Conservation (phyloP, 2,113 vertebrate species). For the Naja naja region DNA sequence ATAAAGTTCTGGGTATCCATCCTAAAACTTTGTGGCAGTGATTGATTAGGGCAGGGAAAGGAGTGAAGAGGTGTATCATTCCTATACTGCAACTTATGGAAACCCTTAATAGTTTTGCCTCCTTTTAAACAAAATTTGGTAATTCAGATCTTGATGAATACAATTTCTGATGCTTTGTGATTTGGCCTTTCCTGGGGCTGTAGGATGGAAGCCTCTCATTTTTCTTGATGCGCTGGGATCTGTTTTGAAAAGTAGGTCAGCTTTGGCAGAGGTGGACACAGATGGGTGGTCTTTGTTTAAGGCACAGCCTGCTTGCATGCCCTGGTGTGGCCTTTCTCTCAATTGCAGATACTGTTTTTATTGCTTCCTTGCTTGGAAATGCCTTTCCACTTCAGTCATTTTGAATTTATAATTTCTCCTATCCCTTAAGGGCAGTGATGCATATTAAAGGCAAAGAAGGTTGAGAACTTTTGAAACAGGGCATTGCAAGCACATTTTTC, state of each 20-base stretch:
- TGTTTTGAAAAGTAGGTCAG: conserved; percentile 51
- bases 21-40: background rate
- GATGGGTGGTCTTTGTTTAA: conserved; percentile 51
- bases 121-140: background rate
- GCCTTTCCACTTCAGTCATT: background rate
- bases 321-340: background rate
- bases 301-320: background rate
- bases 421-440: background rate
- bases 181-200: background rate
- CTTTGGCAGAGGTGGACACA: background rate
- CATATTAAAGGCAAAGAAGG: background rate
- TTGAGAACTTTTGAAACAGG: background rate
- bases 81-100: background rate
- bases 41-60: background rate
- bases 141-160: background rate
- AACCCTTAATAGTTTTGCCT: background rate
- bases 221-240: conserved; percentile 31
- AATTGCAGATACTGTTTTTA: background rate
- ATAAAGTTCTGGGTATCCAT: background rate
- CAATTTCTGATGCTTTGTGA: background rate
- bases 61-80: background rate
- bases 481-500: background rate
- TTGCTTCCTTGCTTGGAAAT: background rate
- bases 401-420: background rate
- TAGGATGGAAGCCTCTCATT: background rate